These are phyloP conservation scores for Ectemnius cavifrons DNA, from an alignment of 2,888 invertebrate genomes.

Conservation along the genomic window DNA sequence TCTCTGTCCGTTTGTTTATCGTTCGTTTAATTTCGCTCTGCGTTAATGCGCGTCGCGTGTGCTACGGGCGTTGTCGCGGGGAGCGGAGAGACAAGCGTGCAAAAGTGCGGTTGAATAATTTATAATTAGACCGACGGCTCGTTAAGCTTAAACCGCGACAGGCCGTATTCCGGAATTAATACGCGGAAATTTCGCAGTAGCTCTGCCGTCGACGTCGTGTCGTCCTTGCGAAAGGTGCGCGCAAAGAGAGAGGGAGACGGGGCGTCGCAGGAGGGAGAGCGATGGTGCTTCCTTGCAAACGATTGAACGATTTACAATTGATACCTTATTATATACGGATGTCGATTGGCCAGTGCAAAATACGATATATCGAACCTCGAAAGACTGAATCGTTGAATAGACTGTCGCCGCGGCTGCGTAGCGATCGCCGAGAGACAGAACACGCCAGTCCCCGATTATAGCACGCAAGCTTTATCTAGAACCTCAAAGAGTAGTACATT, in stretches of 20 bases:
- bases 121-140: conserved; percentile 37
- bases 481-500: no score
- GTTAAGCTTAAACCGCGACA: neutral
- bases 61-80: no score
- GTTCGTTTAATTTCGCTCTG: conserved; percentile 62
- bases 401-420: conserved; percentile 48
- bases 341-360: conserved; percentile 54
- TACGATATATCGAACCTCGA: conserved; percentile 53
- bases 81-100: conserved; percentile 23
- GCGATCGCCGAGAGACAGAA: conserved; percentile 11
- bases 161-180: conserved; percentile 16
- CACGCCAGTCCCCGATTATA: neutral
- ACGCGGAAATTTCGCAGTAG: conserved; percentile 41
- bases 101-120: conserved; percentile 30
- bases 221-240: conserved; percentile 37
- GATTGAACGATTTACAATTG: conserved; percentile 4
- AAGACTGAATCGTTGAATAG: conserved; percentile 65
- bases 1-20: conserved; percentile 50
- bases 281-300: conserved; percentile 47
- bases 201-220: conserved; percentile 30
- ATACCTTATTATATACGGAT: neutral
- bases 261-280: neutral
- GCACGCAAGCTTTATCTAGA: neutral
- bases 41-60: conserved; percentile 35
- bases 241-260: conserved; percentile 28